Evolutionary conservation across 2,797 vertebrate genomes (phyloP).

Genomic region (Phalanger gymnotis): DNA sequence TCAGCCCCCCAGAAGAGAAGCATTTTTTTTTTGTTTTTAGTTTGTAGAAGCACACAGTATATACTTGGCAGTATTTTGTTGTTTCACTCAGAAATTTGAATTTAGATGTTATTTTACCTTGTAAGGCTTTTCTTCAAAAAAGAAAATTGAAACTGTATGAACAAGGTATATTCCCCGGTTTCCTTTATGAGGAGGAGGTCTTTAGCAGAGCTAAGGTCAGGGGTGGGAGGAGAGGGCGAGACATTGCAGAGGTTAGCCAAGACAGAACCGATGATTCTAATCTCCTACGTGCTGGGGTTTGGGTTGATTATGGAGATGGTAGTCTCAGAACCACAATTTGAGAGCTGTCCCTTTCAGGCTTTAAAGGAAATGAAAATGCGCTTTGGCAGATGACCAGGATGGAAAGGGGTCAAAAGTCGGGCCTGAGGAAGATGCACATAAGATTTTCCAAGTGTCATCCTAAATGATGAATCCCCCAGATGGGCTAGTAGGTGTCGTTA

Average conservation of each 20-base stretch:
- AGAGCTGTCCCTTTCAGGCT: slow-evolving; percentile 40
- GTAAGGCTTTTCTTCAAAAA: background rate
- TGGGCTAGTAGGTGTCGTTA: slow-evolving; percentile 37
- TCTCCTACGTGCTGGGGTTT: background rate
- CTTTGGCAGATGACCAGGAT: slow-evolving; percentile 40
- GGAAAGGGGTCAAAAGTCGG: slow-evolving; percentile 41
- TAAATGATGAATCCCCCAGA: slow-evolving; percentile 41
- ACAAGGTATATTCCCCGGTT: slow-evolving; percentile 29
- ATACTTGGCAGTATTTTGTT: background rate
- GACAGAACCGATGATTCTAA: background rate
- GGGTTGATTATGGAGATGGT: slow-evolving; percentile 30
- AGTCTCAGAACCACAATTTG: slow-evolving; percentile 22
- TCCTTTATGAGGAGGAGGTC: background rate
- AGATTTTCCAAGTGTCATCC: slow-evolving; percentile 30
- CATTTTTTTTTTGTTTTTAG: background rate
- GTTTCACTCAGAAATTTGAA: slow-evolving; percentile 24
- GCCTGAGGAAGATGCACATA: slow-evolving; percentile 29
- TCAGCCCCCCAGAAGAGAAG: background rate
- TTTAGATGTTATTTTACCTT: slow-evolving; percentile 25
- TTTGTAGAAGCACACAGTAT: slow-evolving; percentile 8
- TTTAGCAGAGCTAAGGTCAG: slow-evolving; percentile 9
- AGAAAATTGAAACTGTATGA: slow-evolving; percentile 3
- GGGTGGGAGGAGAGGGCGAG: background rate
- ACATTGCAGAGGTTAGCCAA: background rate
- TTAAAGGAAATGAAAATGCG: slow-evolving; percentile 23